phyloP scores from a whole-genome alignment of 1,140 invertebrate species.

The Monochamus saltuarius region DNA sequence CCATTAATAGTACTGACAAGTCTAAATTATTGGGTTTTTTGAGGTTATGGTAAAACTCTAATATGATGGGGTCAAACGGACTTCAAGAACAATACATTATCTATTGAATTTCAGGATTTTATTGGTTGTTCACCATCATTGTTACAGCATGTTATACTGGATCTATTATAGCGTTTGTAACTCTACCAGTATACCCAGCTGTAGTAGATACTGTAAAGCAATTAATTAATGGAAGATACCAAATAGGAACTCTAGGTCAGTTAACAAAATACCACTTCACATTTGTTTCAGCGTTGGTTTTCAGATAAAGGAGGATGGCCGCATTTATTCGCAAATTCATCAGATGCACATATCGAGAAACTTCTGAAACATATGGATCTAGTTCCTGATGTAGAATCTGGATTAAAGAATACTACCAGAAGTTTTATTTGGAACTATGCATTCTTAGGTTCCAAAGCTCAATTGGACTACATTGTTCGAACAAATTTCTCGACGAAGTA shows the following conservation, averaged over 20 bases:
- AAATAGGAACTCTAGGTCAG: conserved; percentile 63
- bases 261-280: not conserved
- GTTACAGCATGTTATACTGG: conserved; percentile 77
- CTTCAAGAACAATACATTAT: too few relatives aligned
- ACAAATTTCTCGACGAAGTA: conserved; percentile 66
- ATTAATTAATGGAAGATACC: conserved; percentile 60
- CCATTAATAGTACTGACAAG: too few relatives aligned
- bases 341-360: conserved; percentile 58
- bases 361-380: conserved; percentile 66
- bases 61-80: too few relatives aligned
- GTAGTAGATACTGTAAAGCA: conserved; percentile 66
- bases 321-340: conserved; percentile 65
- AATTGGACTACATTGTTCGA: conserved; percentile 68
- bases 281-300: conserved; percentile 22
- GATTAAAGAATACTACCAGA: conserved; percentile 67
- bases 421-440: conserved; percentile 73
- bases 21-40: too few relatives aligned
- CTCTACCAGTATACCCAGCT: conserved; percentile 67
- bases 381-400: conserved; percentile 62
- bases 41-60: too few relatives aligned
- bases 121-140: conserved; percentile 79
- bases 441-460: conserved; percentile 66
- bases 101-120: conserved; percentile 62
- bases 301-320: conserved; percentile 71
- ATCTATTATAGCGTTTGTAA: conserved; percentile 78